phyloP scores from a whole-genome alignment of 2,888 invertebrate genomes.

The Unio pictorum region DNA sequence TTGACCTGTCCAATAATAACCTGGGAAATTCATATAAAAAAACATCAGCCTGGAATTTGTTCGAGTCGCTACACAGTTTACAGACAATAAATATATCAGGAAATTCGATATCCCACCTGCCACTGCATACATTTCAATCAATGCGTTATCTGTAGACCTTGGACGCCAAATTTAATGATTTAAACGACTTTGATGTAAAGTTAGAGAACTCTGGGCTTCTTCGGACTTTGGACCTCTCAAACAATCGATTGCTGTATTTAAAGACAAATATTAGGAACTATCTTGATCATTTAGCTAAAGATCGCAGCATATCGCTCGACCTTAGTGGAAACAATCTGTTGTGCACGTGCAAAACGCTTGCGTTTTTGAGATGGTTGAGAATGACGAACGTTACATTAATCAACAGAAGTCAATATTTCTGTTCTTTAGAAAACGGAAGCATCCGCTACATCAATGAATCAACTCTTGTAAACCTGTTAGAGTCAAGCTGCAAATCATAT shows the following conservation, averaged over 20 bases:
- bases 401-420: conserved; percentile 17
- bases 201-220: conserved; percentile 4
- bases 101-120: conserved; percentile 15
- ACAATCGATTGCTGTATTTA: conserved; percentile 18
- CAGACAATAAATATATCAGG: conserved; percentile 11
- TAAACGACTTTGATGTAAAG: conserved; percentile 13
- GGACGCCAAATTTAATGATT: conserved; percentile 17
- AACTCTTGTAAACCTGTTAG: conserved; percentile 5
- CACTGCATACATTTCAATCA: conserved; percentile 9
- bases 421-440: conserved; percentile 14
- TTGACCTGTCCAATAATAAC: conserved; percentile 25
- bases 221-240: conserved; percentile 13
- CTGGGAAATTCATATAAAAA: conserved; percentile 10
- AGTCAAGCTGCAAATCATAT: conserved; percentile 21
- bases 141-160: conserved; percentile 5
- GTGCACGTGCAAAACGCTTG: conserved; percentile 24
- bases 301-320: conserved; percentile 7
- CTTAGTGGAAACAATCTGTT: conserved; percentile 15
- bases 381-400: conserved; percentile 7
- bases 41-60: conserved; percentile 7
- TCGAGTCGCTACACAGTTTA: conserved; percentile 10
- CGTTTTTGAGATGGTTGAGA: conserved; percentile 23
- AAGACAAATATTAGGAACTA: not conserved
- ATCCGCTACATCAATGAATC: conserved; percentile 9
- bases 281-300: conserved; percentile 8